Evolutionary conservation across 1,140 invertebrate genomes (phyloP).

Genomic region (Nylanderia fulva): DNA sequence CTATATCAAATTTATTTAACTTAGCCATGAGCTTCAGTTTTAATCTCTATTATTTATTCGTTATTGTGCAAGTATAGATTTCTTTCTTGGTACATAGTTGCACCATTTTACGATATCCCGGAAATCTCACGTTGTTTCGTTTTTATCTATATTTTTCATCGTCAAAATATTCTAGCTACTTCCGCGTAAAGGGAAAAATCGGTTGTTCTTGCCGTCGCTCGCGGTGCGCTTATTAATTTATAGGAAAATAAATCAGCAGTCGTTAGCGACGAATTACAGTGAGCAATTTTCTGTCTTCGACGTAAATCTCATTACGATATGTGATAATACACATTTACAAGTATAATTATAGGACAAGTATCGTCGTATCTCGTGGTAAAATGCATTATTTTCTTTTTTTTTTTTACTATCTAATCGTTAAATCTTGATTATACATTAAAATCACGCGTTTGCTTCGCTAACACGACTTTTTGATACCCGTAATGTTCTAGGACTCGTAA

Average conservation of each 20-base stretch:
- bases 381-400: conserved; percentile 19
- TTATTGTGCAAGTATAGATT: not conserved
- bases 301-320: conserved; percentile 49
- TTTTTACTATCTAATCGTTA: conserved; percentile 32
- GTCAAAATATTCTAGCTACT: conserved; percentile 10
- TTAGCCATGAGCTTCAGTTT: not conserved
- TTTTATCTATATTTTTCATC: not conserved
- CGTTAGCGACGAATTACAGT: conserved; percentile 64
- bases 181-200: conserved; percentile 10
- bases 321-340: conserved; percentile 49
- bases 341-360: conserved; percentile 51
- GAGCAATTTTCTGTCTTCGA: conserved; percentile 58
- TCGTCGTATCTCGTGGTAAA: conserved; percentile 9
- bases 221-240: conserved; percentile 49
- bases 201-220: not conserved
- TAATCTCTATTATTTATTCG: not conserved
- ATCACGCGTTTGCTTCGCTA: conserved; percentile 39
- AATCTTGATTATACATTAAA: conserved; percentile 49
- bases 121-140: not conserved
- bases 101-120: not conserved
- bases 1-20: not conserved
- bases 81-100: not conserved
- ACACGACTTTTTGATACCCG: conserved; percentile 61
- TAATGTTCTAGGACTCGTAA: conserved; percentile 62
- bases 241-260: conserved; percentile 68